Percentiles rank a stretch among this genome's conserved stretches.
Evolutionary conservation across 2,888 invertebrate genomes (phyloP).

Genomic region (Orchesellides sinensis): DNA sequence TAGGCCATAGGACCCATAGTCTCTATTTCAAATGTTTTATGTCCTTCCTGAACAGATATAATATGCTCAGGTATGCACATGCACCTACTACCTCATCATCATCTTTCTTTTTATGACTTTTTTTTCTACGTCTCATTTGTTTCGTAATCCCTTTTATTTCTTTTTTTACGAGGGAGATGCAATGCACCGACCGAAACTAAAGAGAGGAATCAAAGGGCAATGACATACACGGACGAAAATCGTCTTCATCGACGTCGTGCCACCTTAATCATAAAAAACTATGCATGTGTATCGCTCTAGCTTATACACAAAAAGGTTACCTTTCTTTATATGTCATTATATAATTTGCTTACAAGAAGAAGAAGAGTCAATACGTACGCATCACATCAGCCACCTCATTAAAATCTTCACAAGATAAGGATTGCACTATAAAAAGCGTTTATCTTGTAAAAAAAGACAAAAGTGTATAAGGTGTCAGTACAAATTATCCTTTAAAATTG

Average conservation of each 20-base stretch:
- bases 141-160: slow-evolving; percentile 1
- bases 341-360: too few species aligned
- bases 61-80: background rate
- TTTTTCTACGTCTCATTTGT: too few species aligned
- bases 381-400: too few species aligned
- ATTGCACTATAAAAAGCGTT: background rate
- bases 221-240: slow-evolving; percentile 42
- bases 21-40: too few species aligned
- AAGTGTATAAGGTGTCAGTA: slow-evolving; percentile 53
- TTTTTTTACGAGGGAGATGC: background rate
- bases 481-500: slow-evolving; percentile 16
- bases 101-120: slow-evolving; percentile 44
- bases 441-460: background rate
- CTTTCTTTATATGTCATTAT: too few species aligned
- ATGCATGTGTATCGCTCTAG: too few species aligned
- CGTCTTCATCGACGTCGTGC: too few species aligned
- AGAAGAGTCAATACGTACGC: too few species aligned
- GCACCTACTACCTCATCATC: slow-evolving; percentile 17
- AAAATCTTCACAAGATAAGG: too few species aligned
- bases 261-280: too few species aligned
- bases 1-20: too few species aligned
- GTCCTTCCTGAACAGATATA: too few species aligned
- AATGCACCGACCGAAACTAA: slow-evolving; percentile 10
- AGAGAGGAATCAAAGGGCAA: slow-evolving; percentile 46
- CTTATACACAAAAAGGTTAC: background rate